phyloP scores from a whole-genome alignment of 2,797 vertebrate genomes.

The Cossypha dichroa region DNA sequence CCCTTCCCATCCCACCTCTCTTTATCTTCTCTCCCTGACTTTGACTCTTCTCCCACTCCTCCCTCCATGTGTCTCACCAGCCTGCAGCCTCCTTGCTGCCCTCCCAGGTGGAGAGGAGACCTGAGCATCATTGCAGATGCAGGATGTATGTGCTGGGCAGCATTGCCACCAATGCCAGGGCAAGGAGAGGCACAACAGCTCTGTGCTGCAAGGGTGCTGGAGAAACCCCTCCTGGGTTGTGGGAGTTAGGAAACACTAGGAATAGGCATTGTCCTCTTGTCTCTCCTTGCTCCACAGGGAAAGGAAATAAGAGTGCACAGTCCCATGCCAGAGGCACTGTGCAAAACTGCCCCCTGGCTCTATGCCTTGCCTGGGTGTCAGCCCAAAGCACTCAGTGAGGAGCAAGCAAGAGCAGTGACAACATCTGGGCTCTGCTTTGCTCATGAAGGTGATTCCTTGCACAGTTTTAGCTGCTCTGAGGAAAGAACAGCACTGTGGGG shows the following conservation, averaged over 20 bases:
- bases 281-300: background rate
- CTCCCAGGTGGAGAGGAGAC: background rate
- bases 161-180: accelerated
- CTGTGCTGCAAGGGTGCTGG: background rate
- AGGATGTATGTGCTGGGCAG: background rate
- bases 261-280: background rate
- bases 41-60: background rate
- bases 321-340: background rate
- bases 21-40: background rate
- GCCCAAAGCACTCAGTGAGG: background rate
- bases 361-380: background rate
- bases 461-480: background rate
- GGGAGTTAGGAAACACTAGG: background rate
- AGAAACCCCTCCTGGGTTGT: background rate
- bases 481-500: background rate
- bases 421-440: background rate
- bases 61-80: background rate
- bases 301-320: background rate
- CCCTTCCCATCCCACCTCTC: background rate
- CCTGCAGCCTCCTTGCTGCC: background rate
- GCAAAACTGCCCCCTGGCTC: background rate
- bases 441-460: background rate
- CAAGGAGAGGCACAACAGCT: background rate
- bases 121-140: background rate
- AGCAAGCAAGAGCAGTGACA: background rate